Conservation (phyloP, 1,140 invertebrate genomes). For the Nephotettix cincticeps region DNA sequence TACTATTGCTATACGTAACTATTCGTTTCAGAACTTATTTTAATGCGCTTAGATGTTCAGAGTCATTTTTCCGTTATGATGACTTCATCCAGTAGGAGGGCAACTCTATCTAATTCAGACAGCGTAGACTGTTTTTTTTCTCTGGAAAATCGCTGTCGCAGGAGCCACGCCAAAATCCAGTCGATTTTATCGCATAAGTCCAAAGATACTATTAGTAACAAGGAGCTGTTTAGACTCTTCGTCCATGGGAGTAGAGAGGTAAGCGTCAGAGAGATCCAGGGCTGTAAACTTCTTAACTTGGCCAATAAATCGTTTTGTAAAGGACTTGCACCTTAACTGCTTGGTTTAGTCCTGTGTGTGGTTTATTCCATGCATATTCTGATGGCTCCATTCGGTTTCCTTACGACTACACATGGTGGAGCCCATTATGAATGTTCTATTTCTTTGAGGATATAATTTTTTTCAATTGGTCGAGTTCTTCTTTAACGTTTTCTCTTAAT, state of each 20-base stretch:
- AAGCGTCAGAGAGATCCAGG: background rate
- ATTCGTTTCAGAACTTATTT: no score
- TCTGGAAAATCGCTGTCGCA: constrained; percentile 1
- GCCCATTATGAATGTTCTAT: background rate
- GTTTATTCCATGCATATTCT: background rate
- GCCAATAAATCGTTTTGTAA: background rate
- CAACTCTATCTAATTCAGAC: background rate
- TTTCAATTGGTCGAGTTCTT: background rate
- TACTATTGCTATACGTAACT: no score
- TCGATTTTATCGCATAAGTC: background rate
- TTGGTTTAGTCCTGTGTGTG: background rate
- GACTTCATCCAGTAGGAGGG: background rate
- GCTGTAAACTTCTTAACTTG: background rate
- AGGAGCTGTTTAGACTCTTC: background rate
- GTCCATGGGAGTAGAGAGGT: background rate
- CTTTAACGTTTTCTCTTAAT: background rate
- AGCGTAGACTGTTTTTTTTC: background rate
- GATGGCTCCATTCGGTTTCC: background rate
- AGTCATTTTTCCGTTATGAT: background rate
- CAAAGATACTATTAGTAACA: background rate
- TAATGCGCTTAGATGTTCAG: background rate
- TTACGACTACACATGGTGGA: background rate
- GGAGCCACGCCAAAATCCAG: background rate
- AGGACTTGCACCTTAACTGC: background rate
- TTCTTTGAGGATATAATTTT: background rate